These are phyloP conservation scores for Micropterix aruncella DNA, from an alignment of 2,888 invertebrate genomes.

Conservation along the genomic window DNA sequence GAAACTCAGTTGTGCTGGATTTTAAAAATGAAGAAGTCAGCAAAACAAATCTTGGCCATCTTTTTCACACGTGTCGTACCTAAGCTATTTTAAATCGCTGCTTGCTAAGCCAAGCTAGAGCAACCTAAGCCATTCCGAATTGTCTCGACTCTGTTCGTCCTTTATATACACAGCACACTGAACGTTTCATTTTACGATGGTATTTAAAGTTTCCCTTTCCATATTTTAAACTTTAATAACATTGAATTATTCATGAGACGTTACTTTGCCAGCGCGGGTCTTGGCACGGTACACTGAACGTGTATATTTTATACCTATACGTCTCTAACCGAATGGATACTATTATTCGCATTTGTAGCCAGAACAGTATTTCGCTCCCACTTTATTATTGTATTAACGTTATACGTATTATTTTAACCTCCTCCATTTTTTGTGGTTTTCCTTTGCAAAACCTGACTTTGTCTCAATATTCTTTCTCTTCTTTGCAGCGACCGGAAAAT, in stretches of 20 bases:
- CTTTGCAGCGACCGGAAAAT: slow-evolving; percentile 63
- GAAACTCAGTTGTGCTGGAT: no score
- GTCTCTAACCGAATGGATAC: neutral
- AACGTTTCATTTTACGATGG: neutral
- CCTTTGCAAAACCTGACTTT: neutral
- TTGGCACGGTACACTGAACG: neutral
- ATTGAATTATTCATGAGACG: slow-evolving; percentile 3
- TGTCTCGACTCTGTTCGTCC: no score
- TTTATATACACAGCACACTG: neutral
- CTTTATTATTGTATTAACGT: neutral
- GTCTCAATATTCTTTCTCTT: slow-evolving; percentile 16
- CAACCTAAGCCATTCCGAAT: no score
- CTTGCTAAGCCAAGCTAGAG: no score
- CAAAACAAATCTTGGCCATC: no score
- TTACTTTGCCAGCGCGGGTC: neutral
- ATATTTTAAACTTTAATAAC: slow-evolving; percentile 3
- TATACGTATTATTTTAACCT: no score
- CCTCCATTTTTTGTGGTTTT: neutral
- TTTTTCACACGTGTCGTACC: no score
- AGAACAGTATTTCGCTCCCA: no score
- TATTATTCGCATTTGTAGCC: no score
- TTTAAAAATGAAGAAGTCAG: no score
- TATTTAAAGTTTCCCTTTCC: slow-evolving; percentile 2
- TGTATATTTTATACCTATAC: neutral
- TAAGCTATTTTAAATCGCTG: no score